Evolutionary conservation across 1,140 invertebrate genomes (phyloP).

Genomic region (Cataglyphis hispanica): DNA sequence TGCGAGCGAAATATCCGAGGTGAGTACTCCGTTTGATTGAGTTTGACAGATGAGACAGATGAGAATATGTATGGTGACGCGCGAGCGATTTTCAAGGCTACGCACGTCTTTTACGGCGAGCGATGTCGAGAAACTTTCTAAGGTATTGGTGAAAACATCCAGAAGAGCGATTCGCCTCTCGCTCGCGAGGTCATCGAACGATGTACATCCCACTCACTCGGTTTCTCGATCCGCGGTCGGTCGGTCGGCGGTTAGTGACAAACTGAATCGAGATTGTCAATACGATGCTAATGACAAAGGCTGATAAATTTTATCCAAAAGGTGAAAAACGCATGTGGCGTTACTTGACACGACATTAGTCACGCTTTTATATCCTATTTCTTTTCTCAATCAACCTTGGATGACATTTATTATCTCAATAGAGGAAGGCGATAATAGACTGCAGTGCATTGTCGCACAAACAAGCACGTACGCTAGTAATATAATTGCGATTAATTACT

Average conservation of each 20-base stretch:
- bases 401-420: not conserved
- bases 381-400: not conserved
- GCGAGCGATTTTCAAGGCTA: constrained; percentile 68
- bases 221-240: not conserved
- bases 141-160: constrained; percentile 70
- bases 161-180: constrained; percentile 71
- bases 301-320: not conserved
- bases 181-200: constrained; percentile 71
- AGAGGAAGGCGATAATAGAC: not conserved
- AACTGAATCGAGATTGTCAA: not conserved
- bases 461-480: not conserved
- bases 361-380: not conserved
- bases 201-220: constrained; percentile 62
- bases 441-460: not conserved
- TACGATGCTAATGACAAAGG: not conserved
- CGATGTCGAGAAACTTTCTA: constrained; percentile 65
- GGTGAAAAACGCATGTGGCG: not conserved
- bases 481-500: not conserved
- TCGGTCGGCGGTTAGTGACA: constrained; percentile 31
- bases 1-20: not conserved
- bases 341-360: not conserved
- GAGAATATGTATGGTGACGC: constrained; percentile 17
- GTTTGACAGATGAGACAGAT: constrained; percentile 8
- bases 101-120: constrained; percentile 9
- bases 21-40: not conserved